phyloP scores from a whole-genome alignment of 2,888 invertebrate species.

The Lypha dubia region DNA sequence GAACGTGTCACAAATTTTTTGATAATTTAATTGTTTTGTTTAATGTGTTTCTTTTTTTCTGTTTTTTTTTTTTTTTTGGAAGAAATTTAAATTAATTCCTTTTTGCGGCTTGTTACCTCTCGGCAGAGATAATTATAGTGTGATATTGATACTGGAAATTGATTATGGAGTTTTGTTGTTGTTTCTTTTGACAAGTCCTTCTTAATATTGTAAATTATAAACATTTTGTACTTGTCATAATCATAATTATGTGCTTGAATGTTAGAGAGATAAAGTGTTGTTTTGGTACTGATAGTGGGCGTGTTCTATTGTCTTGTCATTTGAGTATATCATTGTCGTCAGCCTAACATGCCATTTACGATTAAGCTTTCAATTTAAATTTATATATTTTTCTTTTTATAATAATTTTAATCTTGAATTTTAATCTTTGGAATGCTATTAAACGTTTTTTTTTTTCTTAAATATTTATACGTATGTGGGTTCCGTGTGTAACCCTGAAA shows the following conservation, averaged over 20 bases:
- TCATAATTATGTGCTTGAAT: conserved; percentile 25
- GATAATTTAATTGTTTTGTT: conserved; percentile 39
- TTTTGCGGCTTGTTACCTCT: background rate
- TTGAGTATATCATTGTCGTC: background rate
- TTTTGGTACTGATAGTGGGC: conserved; percentile 30
- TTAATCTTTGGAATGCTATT: background rate
- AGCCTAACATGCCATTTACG: background rate
- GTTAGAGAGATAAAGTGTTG: background rate
- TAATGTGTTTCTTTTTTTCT: too few species aligned
- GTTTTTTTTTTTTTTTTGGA: too few species aligned
- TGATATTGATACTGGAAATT: conserved; percentile 41
- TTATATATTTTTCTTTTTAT: conserved; percentile 42
- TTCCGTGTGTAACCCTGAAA: conserved; percentile 51
- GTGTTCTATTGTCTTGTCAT: conserved; percentile 8
- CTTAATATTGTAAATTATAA: conserved; percentile 11
- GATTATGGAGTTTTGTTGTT: background rate
- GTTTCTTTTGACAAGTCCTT: background rate
- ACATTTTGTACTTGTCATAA: conserved; percentile 27
- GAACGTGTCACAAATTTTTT: conserved; percentile 31
- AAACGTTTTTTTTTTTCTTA: too few species aligned
- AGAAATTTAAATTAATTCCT: background rate
- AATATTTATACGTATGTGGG: background rate
- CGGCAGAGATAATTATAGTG: conserved; percentile 33
- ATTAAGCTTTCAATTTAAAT: conserved; percentile 26
- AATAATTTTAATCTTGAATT: conserved; percentile 7